Base-by-base conservation (phyloP, 2,797 vertebrate species). In the Neosilurus mollespiculum region DNA sequence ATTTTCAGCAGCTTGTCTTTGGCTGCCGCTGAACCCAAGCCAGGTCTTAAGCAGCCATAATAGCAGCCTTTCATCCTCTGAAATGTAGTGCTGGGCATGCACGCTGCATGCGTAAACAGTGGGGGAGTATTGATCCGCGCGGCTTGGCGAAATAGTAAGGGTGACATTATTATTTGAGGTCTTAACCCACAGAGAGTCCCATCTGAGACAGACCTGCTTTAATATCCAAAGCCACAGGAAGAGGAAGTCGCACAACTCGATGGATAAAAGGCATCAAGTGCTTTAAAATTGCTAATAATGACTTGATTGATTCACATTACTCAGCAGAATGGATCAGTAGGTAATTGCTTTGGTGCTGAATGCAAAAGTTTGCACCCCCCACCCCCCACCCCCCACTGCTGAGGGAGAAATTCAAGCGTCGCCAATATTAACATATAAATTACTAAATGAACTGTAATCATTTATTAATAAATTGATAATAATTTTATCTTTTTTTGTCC, bases 101-200 rank as follows among this genome's bases (percentile, higher is more conserved):
- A 86, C 66, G 70, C 82, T 83, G 87, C 84, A 88, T 90, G 81
- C 84, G 87, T 88, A 88, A 90, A 89, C 87, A 88, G 43, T 43
- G 43, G 75, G 58, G 65, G n/a, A 54, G 61, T 87, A 88, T 90
- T 86, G 87, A 89, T 90, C 81, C 80, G 76, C 78, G 69, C 66
- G 54, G 83, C 85, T 82, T 78, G 78, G 84, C 73, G 86, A 87
- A 89, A 87, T 86, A 87, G 87, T 22, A 70, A 81, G 83, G 85
- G 83, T 81, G 86, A 86, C 85, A 82, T 87, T 86, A 87, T 87
- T 82, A 89, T 85, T 83, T 84, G 69, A 83, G 75, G 79, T 86
- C 89, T 85, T 87, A 88, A 87, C 87, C 86, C 84, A 78, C 81
- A 67, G 54, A 85, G 84, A 78, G 84, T 85, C 75, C 85, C 86